phyloP scores from a whole-genome alignment of 2,888 invertebrate genomes.

The Lysandra coridon region DNA sequence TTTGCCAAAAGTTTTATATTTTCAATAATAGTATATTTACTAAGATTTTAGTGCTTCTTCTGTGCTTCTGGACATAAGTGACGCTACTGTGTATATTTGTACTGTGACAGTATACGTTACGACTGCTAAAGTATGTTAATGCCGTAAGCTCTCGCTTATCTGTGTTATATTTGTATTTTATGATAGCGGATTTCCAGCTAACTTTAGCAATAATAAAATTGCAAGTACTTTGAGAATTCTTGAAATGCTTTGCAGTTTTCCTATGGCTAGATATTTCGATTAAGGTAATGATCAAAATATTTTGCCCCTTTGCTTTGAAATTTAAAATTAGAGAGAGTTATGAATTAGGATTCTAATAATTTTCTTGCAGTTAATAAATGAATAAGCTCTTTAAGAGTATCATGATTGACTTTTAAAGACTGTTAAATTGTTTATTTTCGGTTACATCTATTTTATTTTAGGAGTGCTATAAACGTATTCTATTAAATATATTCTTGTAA shows the following conservation, averaged over 20 bases:
- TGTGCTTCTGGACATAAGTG: background rate
- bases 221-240: background rate
- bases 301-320: background rate
- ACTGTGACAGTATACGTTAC: background rate
- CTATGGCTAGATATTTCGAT: background rate
- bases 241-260: constrained; percentile 12
- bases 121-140: constrained; percentile 6
- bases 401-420: too few relatives aligned
- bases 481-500: too few relatives aligned
- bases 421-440: too few relatives aligned
- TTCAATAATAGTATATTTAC: background rate
- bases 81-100: background rate
- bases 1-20: background rate
- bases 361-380: too few relatives aligned
- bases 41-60: background rate
- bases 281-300: background rate
- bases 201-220: constrained; percentile 10
- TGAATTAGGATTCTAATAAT: too few relatives aligned
- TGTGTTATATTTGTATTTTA: constrained; percentile 13
- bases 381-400: too few relatives aligned
- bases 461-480: too few relatives aligned
- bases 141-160: background rate
- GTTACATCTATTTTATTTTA: too few relatives aligned
- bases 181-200: background rate
- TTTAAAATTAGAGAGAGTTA: background rate